Evolutionary conservation across 1,140 invertebrate genomes (phyloP).

Genomic region (Macrobrachium rosenbergii): DNA sequence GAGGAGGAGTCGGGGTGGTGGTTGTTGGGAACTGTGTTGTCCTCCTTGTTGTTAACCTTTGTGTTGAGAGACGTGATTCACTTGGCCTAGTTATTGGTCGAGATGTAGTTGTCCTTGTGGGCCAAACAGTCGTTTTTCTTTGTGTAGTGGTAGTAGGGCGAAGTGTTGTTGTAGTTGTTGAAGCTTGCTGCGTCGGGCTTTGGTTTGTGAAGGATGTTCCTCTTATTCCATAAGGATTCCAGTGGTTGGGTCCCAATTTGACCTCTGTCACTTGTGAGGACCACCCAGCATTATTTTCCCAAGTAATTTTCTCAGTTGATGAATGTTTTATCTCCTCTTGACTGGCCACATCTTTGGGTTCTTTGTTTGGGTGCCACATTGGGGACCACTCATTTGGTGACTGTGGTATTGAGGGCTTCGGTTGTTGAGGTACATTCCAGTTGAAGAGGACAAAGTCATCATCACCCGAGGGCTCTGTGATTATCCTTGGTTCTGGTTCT

Average conservation of each 20-base stretch:
- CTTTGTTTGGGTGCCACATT: conserved; percentile 28
- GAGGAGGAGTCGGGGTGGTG: too few relatives aligned
- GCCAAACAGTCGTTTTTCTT: not conserved
- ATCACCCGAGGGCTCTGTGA: conserved; percentile 64
- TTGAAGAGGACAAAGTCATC: conserved; percentile 66
- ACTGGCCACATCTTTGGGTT: not conserved
- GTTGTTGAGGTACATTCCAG: conserved; percentile 59
- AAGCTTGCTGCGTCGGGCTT: not conserved
- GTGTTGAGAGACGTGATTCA: too few relatives aligned
- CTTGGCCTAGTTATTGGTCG: too few relatives aligned
- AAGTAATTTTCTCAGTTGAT: not conserved
- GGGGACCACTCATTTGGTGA: conserved; percentile 58
- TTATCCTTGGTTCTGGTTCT: conserved; percentile 57
- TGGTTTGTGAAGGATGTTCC: not conserved
- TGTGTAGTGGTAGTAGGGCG: not conserved
- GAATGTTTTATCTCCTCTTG: not conserved
- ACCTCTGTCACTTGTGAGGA: conserved; percentile 43
- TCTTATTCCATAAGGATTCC: conserved; percentile 23
- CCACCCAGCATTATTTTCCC: conserved; percentile 8
- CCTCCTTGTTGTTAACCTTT: too few relatives aligned
- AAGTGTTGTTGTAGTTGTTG: conserved; percentile 7
- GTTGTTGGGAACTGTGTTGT: too few relatives aligned
- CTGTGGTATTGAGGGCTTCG: conserved; percentile 39
- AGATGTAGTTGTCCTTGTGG: too few relatives aligned
- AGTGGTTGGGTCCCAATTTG: conserved; percentile 27